Base-by-base conservation (phyloP, 2,113 vertebrate species). In the Engystomops pustulosus region DNA sequence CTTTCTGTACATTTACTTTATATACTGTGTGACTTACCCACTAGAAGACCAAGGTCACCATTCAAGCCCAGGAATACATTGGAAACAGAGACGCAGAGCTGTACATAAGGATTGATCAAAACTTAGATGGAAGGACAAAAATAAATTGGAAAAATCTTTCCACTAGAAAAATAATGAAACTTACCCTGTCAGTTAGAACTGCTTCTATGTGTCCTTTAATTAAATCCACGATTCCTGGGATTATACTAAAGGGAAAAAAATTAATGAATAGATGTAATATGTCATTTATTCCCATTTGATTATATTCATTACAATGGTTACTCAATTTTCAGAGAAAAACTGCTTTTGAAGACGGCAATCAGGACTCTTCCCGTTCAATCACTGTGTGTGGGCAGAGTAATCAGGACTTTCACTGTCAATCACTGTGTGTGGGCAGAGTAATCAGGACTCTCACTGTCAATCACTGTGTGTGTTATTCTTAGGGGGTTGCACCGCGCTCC, bases 21-120 rank as follows among this genome's bases (percentile, higher is more conserved):
- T 47, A 20, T 85, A 25, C 12, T 25, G 12, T 23, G 23, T 41
- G 6, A 72, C 91, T 91, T 81, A 91, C 91, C 89, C 0, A 87
- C 88, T 9, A 91, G 27, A 2, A 90, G 87, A 58, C 89, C 87
- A 86, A 92, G 68, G 75, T 86, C 80, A 6, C 86, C 86, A 1
- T 91, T 92, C 67, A 92, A 53, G 9, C 30, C 81, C 79, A 91
- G 85, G n/a, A 89, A 65, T 49, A 88, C 72, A 78, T 51, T 87
- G 58, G 87, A 87, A 38, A 92, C 0, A 0, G 53, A 83, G 77
- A 90, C 72, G 41, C 89, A 91, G 23, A 90, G 27, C 91, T 92
- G 81, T 0, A 1, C 3, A 6, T 20, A 47, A 85, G 18, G 18
- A 85, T n/a, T n/a, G n/a, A n/a, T n/a, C n/a, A n/a, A n/a, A n/a